Base-by-base conservation (phyloP, 2,113 vertebrate genomes). In the Recurvirostra avosetta region DNA sequence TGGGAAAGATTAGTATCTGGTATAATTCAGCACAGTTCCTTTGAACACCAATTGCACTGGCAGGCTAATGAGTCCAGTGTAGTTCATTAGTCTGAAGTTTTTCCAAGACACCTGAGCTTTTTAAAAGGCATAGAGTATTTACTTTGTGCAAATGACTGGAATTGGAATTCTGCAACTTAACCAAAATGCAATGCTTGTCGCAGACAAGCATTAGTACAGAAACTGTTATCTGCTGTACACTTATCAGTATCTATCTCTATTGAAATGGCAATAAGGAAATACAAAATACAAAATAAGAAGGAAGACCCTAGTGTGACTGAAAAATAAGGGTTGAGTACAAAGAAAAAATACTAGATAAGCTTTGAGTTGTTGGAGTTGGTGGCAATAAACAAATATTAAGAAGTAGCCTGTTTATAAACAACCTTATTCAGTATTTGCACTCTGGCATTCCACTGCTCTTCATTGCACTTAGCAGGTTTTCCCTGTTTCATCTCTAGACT, bases 351-450 rank as follows among this genome's bases (percentile, higher is more conserved):
- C 4, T 63, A 66, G 14, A 45, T 22, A 90, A 56, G 8, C 38
- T 90, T 63, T 90, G 79, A 83, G 30, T 74, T 71, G 26, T 66
- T 95, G 29, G 49, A 94, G 50, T 77, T 93, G 88, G 83, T 50
- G 49, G 45, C 61, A 78, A 49, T 86, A 81, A 71, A 63, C 25
- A 88, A 91, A 65, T 59, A 82, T 56, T 79, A 93, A 67, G 3
- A 63, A 82, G 11, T 47, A 92, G 21, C 21, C 88, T 96, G 83
- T 92, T 94, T 95, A 87, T 43, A 94, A 92, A 92, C 86, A 93
- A 47, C 16, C 79, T 93, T 91, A 74, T 63, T 47, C 23, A 55
- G 45, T 88, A 73, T 91, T 96, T 95, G 49, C 47, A 86, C 34
- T 95, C 78, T 90, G 38, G 40, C 41, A 85, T 94, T 73, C 17